A percentile compares a stretch with the other conserved stretches of the same genome.
Evolutionary conservation across 2,888 invertebrate genomes (phyloP).

Genomic region (Cryptocheilus praepositus): DNA sequence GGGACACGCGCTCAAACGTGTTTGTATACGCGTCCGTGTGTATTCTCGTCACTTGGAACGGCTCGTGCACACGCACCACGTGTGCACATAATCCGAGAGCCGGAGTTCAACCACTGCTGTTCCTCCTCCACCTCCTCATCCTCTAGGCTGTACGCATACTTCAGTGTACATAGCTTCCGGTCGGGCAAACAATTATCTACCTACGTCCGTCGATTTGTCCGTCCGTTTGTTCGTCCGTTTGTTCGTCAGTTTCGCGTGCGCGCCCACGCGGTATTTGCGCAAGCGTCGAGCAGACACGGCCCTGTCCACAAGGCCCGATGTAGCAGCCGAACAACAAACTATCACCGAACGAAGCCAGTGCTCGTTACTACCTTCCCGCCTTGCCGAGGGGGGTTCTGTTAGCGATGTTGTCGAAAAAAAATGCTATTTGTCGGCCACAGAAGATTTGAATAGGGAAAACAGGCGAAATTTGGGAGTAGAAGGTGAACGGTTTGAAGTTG

Average conservation of each 20-base stretch:
- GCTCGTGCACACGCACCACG: conserved; percentile 33
- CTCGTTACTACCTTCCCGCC: not conserved
- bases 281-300: conserved; percentile 37
- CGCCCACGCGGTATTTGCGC: conserved; percentile 48
- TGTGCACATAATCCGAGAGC: conserved; percentile 34
- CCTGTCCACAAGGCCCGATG: conserved; percentile 33
- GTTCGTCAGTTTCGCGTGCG: conserved; percentile 52
- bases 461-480: no score
- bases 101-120: conserved; percentile 17
- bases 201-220: conserved; percentile 51
- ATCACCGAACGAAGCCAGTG: not conserved
- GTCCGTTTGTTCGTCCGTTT: no score
- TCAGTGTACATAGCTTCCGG: conserved; percentile 66
- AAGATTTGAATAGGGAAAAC: no score
- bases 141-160: conserved; percentile 50
- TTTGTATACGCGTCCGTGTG: conserved; percentile 21
- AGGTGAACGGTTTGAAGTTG: no score
- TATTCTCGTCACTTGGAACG: conserved; percentile 15
- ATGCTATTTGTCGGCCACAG: no score
- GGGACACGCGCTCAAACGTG: no score
- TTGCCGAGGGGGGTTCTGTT: not conserved
- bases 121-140: conserved; percentile 20
- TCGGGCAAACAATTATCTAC: conserved; percentile 69
- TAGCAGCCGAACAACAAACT: not conserved
- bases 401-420: not conserved